Evolutionary conservation across 2,888 invertebrate species (phyloP).

Genomic region (Kryphioiulus occultus): DNA sequence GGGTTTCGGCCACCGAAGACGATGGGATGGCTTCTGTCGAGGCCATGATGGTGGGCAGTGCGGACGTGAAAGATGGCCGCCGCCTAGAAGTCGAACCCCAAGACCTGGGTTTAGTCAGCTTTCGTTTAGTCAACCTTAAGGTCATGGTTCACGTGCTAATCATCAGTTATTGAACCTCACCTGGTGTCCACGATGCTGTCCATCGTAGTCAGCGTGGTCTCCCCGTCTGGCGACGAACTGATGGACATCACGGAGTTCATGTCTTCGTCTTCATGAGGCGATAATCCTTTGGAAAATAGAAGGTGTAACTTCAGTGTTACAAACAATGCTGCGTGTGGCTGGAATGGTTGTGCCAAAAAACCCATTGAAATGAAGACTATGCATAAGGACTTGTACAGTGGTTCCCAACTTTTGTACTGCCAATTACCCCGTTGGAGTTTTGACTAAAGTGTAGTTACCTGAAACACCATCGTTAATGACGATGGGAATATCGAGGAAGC

Average conservation of each 20-base stretch:
- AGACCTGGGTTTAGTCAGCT: not conserved
- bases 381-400: too few species aligned
- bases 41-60: conserved; percentile 50
- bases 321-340: too few species aligned
- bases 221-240: conserved; percentile 51
- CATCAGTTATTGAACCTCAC: not conserved
- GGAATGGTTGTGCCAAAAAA: too few species aligned
- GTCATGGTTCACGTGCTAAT: not conserved
- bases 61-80: conserved; percentile 48
- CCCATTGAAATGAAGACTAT: too few species aligned
- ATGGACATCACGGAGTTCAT: conserved; percentile 52
- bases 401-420: too few species aligned
- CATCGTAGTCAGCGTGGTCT: conserved; percentile 45
- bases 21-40: not conserved
- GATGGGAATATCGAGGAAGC: too few species aligned
- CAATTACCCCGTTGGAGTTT: too few species aligned
- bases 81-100: conserved; percentile 45
- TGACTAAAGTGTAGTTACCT: too few species aligned
- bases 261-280: conserved; percentile 46
- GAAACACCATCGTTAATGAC: too few species aligned
- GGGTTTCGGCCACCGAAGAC: not conserved
- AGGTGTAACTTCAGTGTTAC: not conserved
- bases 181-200: conserved; percentile 41
- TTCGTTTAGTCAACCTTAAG: conserved; percentile 1
- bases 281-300: not conserved